A percentile compares a stretch with the other conserved stretches of the same genome.
Evolutionary conservation across 2,113 vertebrate genomes (phyloP).

Genomic region (Aphyosemion australe): DNA sequence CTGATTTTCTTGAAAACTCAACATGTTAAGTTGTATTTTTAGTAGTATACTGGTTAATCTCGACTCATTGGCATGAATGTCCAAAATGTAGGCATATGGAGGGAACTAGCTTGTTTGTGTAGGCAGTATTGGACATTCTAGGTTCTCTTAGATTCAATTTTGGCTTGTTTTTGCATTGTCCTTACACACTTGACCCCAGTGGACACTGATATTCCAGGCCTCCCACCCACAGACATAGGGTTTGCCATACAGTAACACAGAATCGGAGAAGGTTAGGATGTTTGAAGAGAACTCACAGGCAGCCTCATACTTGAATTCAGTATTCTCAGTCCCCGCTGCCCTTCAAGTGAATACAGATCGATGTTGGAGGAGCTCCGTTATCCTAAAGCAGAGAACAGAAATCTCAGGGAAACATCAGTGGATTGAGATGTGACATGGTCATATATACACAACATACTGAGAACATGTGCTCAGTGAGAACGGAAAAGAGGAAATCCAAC

Average conservation of each 20-base stretch:
- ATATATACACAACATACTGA: conserved; percentile 12
- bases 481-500: conserved; percentile 8
- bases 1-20: no score
- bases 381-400: conserved; percentile 40
- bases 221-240: conserved; percentile 13
- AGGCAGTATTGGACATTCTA: conserved; percentile 4
- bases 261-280: conserved; percentile 45
- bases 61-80: no score
- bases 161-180: conserved; percentile 29
- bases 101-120: no score
- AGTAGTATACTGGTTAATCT: no score
- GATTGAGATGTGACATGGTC: conserved; percentile 43
- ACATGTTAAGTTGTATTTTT: no score
- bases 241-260: conserved; percentile 5
- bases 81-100: no score
- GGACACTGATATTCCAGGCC: conserved; percentile 32
- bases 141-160: conserved; percentile 23
- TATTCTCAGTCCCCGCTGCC: conserved; percentile 52
- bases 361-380: conserved; percentile 42
- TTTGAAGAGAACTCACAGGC: conserved; percentile 53
- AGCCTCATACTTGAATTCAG: conserved; percentile 41
- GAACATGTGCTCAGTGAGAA: conserved; percentile 21
- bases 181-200: conserved; percentile 25
- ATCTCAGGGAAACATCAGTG: conserved; percentile 57
- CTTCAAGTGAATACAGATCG: conserved; percentile 63